Percentiles rank a stretch among this genome's conserved stretches.
These are phyloP conservation scores for Phragmatobia fuliginosa DNA, from an alignment of 2,888 invertebrate species.

Conservation along the genomic window DNA sequence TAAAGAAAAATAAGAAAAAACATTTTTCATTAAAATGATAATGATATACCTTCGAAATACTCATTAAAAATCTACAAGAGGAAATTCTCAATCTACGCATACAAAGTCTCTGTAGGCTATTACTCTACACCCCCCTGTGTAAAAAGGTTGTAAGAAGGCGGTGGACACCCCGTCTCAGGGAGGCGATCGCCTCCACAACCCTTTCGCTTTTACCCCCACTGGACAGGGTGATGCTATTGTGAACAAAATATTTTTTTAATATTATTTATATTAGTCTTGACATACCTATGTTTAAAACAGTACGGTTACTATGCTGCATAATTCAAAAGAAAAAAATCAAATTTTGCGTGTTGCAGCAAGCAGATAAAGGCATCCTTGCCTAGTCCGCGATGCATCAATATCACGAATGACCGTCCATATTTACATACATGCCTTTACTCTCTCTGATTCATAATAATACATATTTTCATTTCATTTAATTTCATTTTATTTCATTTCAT, in stretches of 20 bases:
- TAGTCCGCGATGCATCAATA: too few relatives aligned
- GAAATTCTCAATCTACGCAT: conserved; percentile 60
- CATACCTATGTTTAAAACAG: background rate
- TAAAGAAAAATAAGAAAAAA: conserved; percentile 26
- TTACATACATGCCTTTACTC: background rate
- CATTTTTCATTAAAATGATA: conserved; percentile 52
- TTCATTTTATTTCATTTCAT: too few relatives aligned
- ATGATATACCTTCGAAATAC: conserved; percentile 51
- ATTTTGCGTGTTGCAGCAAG: background rate
- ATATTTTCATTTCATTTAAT: too few relatives aligned
- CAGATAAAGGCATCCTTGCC: background rate
- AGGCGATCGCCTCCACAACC: conserved; percentile 84
- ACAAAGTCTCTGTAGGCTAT: conserved; percentile 70
- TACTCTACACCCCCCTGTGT: conserved; percentile 82
- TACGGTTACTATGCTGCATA: background rate
- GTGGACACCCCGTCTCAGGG: conserved; percentile 75
- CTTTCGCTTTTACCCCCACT: conserved; percentile 85
- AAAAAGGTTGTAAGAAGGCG: conserved; percentile 87
- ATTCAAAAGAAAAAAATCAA: background rate
- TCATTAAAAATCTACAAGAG: conserved; percentile 58
- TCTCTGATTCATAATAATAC: background rate
- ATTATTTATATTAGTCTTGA: background rate
- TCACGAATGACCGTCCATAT: background rate
- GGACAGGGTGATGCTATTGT: conserved; percentile 76
- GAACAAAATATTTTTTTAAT: conserved; percentile 40